Conservation (phyloP, 1,140 invertebrate species). For the Trissolcus basalis region DNA sequence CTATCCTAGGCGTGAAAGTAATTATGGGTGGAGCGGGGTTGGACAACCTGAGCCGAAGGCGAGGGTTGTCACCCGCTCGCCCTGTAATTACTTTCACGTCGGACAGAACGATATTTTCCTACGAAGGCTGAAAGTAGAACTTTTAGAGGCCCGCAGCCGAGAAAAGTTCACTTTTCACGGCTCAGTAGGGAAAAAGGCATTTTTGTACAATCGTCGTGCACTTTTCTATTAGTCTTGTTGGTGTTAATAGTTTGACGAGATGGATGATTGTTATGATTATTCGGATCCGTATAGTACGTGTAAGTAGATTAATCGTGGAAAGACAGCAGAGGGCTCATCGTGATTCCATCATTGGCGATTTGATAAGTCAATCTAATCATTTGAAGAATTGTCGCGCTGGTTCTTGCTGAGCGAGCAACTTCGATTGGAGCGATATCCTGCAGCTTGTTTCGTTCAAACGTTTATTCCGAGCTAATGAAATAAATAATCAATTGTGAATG, state of each 20-base stretch:
- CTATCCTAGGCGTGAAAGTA: too few species aligned
- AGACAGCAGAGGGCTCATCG: conserved; percentile 14
- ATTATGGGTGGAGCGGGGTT: too few species aligned
- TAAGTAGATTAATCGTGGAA: conserved; percentile 14
- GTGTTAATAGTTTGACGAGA: conserved; percentile 16
- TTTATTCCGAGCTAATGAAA: not conserved
- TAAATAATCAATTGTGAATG: not conserved
- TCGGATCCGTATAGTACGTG: conserved; percentile 12
- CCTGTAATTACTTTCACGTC: too few species aligned
- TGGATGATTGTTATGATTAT: conserved; percentile 26
- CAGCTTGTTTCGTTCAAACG: not conserved
- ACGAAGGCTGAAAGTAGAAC: too few species aligned
- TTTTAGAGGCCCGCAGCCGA: too few species aligned
- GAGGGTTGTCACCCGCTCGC: too few species aligned
- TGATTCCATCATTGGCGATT: conserved; percentile 17
- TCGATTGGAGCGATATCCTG: conserved; percentile 8
- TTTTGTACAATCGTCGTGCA: too few species aligned
- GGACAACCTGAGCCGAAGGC: too few species aligned
- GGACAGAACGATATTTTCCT: too few species aligned
- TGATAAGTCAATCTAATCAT: conserved; percentile 12
- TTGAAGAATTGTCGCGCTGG: conserved; percentile 17
- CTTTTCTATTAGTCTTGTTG: too few species aligned
- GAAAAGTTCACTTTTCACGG: too few species aligned
- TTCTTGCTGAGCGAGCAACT: conserved; percentile 13
- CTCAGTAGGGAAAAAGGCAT: too few species aligned